phyloP scores from a whole-genome alignment of 2,888 invertebrate genomes.

The Tuta absoluta region DNA sequence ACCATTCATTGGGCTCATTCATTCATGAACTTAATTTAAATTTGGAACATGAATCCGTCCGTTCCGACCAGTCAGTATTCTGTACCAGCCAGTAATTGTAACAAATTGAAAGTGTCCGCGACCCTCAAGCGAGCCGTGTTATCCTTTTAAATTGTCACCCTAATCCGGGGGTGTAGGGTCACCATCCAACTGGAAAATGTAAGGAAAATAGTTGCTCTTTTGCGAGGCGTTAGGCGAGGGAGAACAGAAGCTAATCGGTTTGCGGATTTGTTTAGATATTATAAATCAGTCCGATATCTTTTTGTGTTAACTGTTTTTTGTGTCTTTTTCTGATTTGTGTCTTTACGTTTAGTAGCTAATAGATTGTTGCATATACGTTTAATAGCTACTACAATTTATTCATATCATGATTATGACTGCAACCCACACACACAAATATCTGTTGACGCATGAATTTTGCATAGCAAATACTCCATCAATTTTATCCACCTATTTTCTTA shows the following conservation, averaged over 20 bases:
- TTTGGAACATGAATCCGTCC: constrained; percentile 34
- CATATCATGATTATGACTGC: no score
- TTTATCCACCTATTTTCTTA: background rate
- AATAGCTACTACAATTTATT: no score
- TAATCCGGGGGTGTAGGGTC: constrained; percentile 46
- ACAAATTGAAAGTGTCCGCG: constrained; percentile 61
- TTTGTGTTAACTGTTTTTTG: no score
- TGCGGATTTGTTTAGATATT: no score
- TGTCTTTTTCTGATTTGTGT: no score
- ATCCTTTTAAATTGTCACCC: constrained; percentile 69
- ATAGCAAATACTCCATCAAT: no score
- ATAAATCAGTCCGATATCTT: no score
- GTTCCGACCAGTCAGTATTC: constrained; percentile 42
- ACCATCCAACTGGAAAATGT: constrained; percentile 13
- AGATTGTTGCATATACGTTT: no score
- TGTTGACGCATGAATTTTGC: no score
- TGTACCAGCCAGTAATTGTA: constrained; percentile 58
- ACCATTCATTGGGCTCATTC: constrained; percentile 26
- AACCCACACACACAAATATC: no score
- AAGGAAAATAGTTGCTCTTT: constrained; percentile 5
- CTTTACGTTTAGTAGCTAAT: no score
- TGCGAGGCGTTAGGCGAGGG: background rate
- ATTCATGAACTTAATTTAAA: constrained; percentile 34
- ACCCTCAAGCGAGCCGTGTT: constrained; percentile 56
- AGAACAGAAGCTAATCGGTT: constrained; percentile 10